A percentile compares a stretch with the other conserved stretches of the same genome.
phyloP scores from a whole-genome alignment of 2,797 vertebrate species.

The Peromyscus attwateri region DNA sequence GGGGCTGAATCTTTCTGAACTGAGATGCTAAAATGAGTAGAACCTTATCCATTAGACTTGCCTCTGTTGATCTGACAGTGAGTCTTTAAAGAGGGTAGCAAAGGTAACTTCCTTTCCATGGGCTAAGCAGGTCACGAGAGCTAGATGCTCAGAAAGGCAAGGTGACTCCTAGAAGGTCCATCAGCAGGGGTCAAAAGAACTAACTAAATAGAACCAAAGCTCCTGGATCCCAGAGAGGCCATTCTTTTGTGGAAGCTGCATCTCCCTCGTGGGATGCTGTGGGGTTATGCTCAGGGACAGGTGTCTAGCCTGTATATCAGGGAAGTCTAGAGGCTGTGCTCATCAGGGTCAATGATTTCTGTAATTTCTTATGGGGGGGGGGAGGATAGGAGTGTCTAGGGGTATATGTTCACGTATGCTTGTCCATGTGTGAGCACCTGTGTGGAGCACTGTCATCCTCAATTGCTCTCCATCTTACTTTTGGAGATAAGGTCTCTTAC shows the following conservation, averaged over 20 bases:
- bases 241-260: slow-evolving; percentile 10
- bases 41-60: background rate
- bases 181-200: background rate
- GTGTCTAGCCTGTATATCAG: background rate
- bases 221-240: background rate
- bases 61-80: background rate
- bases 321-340: background rate
- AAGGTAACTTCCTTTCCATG: background rate
- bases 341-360: background rate
- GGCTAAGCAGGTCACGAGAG: background rate
- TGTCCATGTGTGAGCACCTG: background rate
- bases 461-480: background rate
- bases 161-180: background rate
- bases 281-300: background rate
- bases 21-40: background rate
- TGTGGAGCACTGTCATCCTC: background rate
- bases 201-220: background rate
- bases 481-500: background rate
- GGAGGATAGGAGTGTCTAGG: background rate
- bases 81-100: background rate
- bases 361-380: no score
- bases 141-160: slow-evolving; percentile 4
- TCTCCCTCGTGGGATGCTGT: background rate
- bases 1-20: background rate
- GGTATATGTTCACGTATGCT: background rate